Conservation (phyloP, 2,113 vertebrate species). For the Tetraodon nigroviridis region DNA sequence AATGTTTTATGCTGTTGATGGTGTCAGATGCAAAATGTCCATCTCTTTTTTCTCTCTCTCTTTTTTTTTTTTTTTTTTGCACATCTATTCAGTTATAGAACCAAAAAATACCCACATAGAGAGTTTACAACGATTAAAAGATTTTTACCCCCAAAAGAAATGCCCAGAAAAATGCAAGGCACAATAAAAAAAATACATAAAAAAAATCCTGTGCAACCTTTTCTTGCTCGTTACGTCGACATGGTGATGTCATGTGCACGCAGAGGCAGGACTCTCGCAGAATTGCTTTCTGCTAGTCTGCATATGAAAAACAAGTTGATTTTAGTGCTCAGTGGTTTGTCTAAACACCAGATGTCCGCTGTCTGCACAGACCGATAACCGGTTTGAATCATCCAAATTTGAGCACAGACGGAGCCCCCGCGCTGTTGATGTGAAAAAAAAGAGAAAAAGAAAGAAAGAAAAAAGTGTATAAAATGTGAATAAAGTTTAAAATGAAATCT, state of each 20-base stretch:
- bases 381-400: conserved; percentile 34
- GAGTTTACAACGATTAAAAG: too few relatives aligned
- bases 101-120: too few relatives aligned
- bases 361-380: conserved; percentile 12
- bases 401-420: conserved; percentile 22
- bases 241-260: conserved; percentile 26
- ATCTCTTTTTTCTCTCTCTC: conserved; percentile 29
- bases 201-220: neutral
- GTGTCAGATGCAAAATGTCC: conserved; percentile 29
- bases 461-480: conserved; percentile 69
- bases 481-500: conserved; percentile 53
- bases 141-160: too few relatives aligned
- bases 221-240: conserved; percentile 30
- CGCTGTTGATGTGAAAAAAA: conserved; percentile 20
- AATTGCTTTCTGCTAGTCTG: conserved; percentile 20
- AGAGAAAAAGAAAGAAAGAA: neutral
- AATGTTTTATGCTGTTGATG: conserved; percentile 15
- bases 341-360: conserved; percentile 12
- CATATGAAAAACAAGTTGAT: conserved; percentile 11
- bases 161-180: too few relatives aligned
- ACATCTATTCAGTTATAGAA: too few relatives aligned
- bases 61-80: conserved; percentile 3
- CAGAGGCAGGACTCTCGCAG: conserved; percentile 30
- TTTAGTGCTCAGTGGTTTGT: conserved; percentile 46
- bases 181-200: too few relatives aligned